Conservation (phyloP, 1,140 invertebrate species). For the Campoletis sonorensis region DNA sequence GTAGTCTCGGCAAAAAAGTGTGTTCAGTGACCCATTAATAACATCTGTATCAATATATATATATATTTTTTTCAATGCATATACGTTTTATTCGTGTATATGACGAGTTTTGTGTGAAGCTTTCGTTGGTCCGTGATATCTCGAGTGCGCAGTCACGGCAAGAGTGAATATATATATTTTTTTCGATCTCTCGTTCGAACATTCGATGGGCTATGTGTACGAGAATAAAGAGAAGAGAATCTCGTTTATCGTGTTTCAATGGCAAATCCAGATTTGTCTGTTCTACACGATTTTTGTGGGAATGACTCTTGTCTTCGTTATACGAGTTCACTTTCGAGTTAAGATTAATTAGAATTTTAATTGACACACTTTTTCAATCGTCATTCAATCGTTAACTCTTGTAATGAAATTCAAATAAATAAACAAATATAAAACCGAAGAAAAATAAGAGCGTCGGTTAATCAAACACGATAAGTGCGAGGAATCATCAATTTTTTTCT, state of each 20-base stretch:
- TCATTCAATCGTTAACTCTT: too few relatives aligned
- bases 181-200: neutral
- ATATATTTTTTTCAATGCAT: neutral
- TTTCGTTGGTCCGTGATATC: slow-evolving; percentile 8
- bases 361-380: neutral
- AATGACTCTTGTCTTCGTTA: neutral
- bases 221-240: neutral
- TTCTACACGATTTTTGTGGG: neutral
- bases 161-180: neutral
- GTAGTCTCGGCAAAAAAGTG: neutral
- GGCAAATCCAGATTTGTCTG: neutral
- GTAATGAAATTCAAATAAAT: too few relatives aligned
- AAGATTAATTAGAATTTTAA: neutral
- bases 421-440: too few relatives aligned
- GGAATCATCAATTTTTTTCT: too few relatives aligned
- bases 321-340: neutral
- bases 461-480: too few relatives aligned
- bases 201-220: neutral
- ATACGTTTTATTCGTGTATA: neutral
- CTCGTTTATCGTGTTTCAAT: slow-evolving; percentile 5
- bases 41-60: neutral
- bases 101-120: neutral
- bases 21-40: slow-evolving; percentile 21
- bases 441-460: too few relatives aligned
- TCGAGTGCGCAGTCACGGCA: slow-evolving; percentile 3